Conservation (phyloP, 2,797 vertebrate species). For the Tapirus indicus region DNA sequence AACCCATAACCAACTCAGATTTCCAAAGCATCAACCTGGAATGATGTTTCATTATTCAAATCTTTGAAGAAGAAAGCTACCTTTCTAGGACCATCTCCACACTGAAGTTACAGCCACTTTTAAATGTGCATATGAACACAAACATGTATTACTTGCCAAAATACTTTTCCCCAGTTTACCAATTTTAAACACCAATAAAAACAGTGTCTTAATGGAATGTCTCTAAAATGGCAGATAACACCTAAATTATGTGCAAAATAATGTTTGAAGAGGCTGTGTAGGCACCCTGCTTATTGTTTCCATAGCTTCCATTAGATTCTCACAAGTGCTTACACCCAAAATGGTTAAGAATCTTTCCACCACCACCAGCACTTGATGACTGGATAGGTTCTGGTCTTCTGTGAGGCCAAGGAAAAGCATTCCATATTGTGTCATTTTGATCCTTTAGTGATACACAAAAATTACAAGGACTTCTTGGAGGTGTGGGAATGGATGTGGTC, state of each 20-base stretch:
- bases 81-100: background rate
- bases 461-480: slow-evolving; percentile 9
- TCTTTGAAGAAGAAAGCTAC: slow-evolving; percentile 30
- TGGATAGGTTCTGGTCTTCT: background rate
- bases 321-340: background rate
- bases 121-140: background rate
- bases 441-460: background rate
- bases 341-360: background rate
- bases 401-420: background rate
- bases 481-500: background rate
- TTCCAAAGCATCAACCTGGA: background rate
- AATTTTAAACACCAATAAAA: slow-evolving; percentile 35
- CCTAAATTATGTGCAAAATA: background rate
- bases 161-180: background rate
- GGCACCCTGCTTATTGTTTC: background rate
- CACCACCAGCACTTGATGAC: background rate
- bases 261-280: background rate
- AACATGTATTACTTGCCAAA: background rate
- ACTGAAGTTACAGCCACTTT: background rate
- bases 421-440: background rate
- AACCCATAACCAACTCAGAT: background rate
- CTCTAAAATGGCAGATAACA: background rate
- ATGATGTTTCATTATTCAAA: background rate
- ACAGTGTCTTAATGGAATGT: background rate
- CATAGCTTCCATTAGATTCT: background rate